Base-by-base conservation (phyloP, 2,113 vertebrate genomes). In the Malurus elegans region DNA sequence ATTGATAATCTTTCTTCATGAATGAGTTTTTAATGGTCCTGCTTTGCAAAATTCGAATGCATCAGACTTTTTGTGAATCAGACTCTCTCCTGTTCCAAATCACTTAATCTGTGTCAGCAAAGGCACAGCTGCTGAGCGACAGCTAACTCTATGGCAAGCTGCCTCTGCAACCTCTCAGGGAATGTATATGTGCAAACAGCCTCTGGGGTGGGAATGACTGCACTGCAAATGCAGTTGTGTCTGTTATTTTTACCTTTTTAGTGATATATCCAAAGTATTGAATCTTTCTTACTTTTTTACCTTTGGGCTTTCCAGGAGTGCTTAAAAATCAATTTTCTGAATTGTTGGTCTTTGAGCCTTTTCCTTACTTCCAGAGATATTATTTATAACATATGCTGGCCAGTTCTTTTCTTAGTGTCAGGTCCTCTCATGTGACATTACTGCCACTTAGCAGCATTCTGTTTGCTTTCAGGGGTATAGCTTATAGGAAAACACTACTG, bases 91-190 rank as follows among this genome's bases (percentile, higher is more conserved):
- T 86, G 9, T 57, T 86, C 57, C 61, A 83, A 82, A 80, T 80
- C 53, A 38, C 75, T 86, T 88, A 36, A 74, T 86, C 54, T 72
- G 15, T 45, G 79, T 78, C 60, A 91, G 44, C 18, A 94, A 94
- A 86, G 83, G 62, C 94, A 92, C 36, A 92, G 19, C n/a, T 91
- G 61, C 67, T 90, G 94, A 95, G 40, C 21, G 9, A 61, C n/a
- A 93, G 56, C 42, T 70, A 51, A 28, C 26, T 60, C 57, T 32
- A 34, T 69, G 78, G 62, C 64, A 92, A 95, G 44, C 54, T 92
- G 92, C 45, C 60, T 88, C 54, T 95, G 70, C 28, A 66, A 18
- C 17, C 10, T 86, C 51, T 80, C 17, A 60, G 20, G 51, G 54
- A 88, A 88, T 8, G 23, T 19, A 1, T 65, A 66, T 62, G 64